These are phyloP conservation scores for Merluccius polli DNA, from an alignment of 2,797 vertebrate species.

Conservation along the genomic window DNA sequence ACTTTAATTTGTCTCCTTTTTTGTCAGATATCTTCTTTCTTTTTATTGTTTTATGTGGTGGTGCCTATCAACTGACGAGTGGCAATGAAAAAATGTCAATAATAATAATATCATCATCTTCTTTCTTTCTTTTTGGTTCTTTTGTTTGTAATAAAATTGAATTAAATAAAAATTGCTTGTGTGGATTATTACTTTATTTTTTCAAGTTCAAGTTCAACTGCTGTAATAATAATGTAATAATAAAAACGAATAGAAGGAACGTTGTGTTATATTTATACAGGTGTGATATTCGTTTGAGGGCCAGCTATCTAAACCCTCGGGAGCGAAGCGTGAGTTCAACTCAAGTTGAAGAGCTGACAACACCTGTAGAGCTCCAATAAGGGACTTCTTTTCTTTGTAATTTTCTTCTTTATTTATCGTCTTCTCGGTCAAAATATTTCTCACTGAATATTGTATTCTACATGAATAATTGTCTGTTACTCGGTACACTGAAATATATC, in stretches of 20 bases:
- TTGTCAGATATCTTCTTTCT: constrained; percentile 63
- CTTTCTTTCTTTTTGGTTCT: constrained; percentile 52
- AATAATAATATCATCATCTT: constrained; percentile 32
- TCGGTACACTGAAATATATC: not conserved
- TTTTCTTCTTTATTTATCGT: not conserved
- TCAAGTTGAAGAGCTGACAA: not conserved
- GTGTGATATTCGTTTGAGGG: not conserved
- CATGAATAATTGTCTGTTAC: not conserved
- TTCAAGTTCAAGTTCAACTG: not conserved
- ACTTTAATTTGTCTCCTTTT: constrained; percentile 48
- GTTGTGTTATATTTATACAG: not conserved
- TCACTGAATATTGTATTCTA: not conserved
- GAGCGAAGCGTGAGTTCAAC: not conserved
- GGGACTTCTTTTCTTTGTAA: too few relatives aligned
- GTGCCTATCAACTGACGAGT: constrained; percentile 63
- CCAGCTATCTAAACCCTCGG: not conserved
- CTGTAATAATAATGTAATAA: not conserved
- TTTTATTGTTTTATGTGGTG: constrained; percentile 70
- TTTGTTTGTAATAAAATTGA: constrained; percentile 82
- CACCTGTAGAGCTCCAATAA: too few relatives aligned
- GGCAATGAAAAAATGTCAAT: constrained; percentile 71
- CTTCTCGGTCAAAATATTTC: not conserved
- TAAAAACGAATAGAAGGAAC: not conserved
- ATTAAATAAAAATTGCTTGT: constrained; percentile 56
- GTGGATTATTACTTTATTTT: constrained; percentile 1